Percentiles rank a stretch among this genome's conserved stretches.
These are phyloP conservation scores for Heterochromis multidens DNA, from an alignment of 2,113 vertebrate genomes.

Conservation along the genomic window DNA sequence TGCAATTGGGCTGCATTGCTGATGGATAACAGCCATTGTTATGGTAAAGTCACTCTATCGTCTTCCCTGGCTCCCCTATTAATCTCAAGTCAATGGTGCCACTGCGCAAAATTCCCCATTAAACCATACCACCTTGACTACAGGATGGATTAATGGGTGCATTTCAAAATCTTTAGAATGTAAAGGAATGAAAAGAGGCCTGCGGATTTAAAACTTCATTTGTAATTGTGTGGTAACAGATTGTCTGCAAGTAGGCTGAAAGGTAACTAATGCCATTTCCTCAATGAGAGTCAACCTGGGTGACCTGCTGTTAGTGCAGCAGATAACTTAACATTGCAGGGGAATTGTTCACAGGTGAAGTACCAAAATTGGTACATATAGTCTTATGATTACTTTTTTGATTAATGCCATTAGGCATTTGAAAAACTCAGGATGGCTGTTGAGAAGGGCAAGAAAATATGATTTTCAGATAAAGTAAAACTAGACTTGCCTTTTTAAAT, in stretches of 20 bases:
- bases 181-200: neutral
- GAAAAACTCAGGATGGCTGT: neutral
- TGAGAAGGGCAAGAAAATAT: neutral
- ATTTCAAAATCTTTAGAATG: constrained; percentile 6
- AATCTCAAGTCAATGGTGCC: constrained; percentile 60
- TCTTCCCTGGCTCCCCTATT: constrained; percentile 41
- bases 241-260: constrained; percentile 15
- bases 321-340: neutral
- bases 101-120: constrained; percentile 59
- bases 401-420: neutral
- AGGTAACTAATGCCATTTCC: constrained; percentile 45
- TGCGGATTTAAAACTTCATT: neutral
- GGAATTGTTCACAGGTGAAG: neutral
- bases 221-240: constrained; percentile 7
- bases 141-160: constrained; percentile 27
- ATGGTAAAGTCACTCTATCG: constrained; percentile 54
- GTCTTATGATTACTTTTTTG: neutral
- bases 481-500: neutral
- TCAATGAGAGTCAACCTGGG: neutral
- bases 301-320: neutral
- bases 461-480: neutral
- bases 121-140: constrained; percentile 41
- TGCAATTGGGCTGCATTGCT: constrained; percentile 47
- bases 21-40: constrained; percentile 69
- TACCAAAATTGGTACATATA: neutral